A percentile compares a stretch with the other conserved stretches of the same genome.
phyloP scores from a whole-genome alignment of 1,140 invertebrate genomes.

The Mizuhopecten yessoensis region DNA sequence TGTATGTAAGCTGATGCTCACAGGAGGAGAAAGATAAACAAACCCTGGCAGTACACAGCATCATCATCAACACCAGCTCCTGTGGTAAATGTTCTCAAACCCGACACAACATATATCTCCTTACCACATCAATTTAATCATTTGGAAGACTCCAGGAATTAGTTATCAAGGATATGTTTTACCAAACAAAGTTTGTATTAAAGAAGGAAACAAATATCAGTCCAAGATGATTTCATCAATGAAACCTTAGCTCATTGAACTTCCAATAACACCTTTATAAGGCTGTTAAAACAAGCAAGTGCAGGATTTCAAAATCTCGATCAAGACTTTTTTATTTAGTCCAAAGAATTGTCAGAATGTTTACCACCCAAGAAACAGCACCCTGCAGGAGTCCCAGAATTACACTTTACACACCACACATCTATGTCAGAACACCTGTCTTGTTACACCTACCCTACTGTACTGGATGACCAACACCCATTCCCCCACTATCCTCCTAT shows the following conservation, averaged over 20 bases:
- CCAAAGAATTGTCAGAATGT: background rate
- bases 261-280: too few species aligned
- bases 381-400: background rate
- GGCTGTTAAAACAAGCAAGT: too few species aligned
- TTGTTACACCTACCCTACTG: background rate
- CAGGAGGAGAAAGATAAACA: conserved; percentile 3
- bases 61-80: background rate
- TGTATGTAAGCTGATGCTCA: conserved; percentile 25
- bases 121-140: too few species aligned
- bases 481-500: too few species aligned
- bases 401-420: background rate
- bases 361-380: background rate
- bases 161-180: too few species aligned
- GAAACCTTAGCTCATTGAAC: too few species aligned
- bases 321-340: too few species aligned
- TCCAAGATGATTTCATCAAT: too few species aligned
- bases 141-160: too few species aligned
- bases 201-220: too few species aligned
- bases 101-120: background rate
- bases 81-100: conserved; percentile 29
- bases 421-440: background rate
- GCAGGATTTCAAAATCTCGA: too few species aligned
- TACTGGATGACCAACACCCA: background rate
- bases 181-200: too few species aligned
- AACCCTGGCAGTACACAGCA: background rate